phyloP scores from a whole-genome alignment of 1,140 invertebrate species.

The Amyelois transitella region DNA sequence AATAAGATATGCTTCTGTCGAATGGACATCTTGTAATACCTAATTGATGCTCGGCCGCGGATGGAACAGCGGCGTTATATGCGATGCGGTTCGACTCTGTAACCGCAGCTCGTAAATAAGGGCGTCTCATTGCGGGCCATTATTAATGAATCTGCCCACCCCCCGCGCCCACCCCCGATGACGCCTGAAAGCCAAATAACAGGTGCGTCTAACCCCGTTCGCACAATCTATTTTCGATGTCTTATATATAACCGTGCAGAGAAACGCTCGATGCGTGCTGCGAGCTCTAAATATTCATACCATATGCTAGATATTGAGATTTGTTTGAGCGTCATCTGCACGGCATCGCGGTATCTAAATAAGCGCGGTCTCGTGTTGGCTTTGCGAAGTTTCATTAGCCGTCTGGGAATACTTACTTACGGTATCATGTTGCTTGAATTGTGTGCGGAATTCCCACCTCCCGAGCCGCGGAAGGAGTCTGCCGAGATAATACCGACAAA shows the following conservation, averaged over 20 bases:
- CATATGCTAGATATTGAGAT: conserved; percentile 71
- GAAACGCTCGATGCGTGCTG: conserved; percentile 55
- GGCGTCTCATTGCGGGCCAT: conserved; percentile 68
- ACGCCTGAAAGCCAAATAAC: conserved; percentile 66
- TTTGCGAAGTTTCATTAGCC: conserved; percentile 65
- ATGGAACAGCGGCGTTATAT: conserved; percentile 35
- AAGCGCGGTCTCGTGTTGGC: conserved; percentile 58
- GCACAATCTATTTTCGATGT: conserved; percentile 73
- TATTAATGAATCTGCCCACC: conserved; percentile 67
- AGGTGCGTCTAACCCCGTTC: conserved; percentile 73
- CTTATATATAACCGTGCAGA: conserved; percentile 64
- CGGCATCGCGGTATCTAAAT: conserved; percentile 60
- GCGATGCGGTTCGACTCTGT: conserved; percentile 47
- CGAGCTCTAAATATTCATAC: conserved; percentile 69
- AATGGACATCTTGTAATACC: neutral
- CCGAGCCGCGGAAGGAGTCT: conserved; percentile 19
- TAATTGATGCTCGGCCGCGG: conserved; percentile 9
- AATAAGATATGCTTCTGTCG: neutral
- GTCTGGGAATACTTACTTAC: conserved; percentile 57
- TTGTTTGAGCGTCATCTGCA: conserved; percentile 69
- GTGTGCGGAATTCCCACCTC: conserved; percentile 40
- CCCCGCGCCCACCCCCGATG: conserved; percentile 35
- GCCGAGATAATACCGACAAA: conserved; percentile 18
- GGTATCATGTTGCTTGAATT: conserved; percentile 57
- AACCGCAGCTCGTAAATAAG: conserved; percentile 68